Evolutionary conservation across 2,888 invertebrate genomes (phyloP).

Genomic region (Ypsolopha scabrella): DNA sequence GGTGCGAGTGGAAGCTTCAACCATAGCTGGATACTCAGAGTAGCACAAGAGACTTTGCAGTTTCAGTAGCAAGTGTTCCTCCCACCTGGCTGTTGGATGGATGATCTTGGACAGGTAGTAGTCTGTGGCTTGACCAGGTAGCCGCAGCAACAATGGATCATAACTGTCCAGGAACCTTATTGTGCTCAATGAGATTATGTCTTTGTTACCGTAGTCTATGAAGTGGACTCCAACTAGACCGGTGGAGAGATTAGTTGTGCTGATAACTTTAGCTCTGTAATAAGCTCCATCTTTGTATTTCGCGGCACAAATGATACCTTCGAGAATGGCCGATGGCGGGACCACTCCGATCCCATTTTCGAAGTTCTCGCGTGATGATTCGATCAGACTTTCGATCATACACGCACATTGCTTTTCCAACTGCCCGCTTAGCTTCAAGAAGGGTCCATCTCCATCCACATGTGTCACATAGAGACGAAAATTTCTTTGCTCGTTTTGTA

Average conservation of each 20-base stretch:
- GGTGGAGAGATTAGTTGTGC: constrained; percentile 47
- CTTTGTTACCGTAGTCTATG: constrained; percentile 76
- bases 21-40: constrained; percentile 41
- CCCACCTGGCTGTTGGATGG: constrained; percentile 66
- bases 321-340: constrained; percentile 55
- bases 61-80: constrained; percentile 46
- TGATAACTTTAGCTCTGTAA: constrained; percentile 73
- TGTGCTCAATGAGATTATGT: constrained; percentile 69
- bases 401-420: constrained; percentile 68
- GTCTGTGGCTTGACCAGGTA: constrained; percentile 71
- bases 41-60: constrained; percentile 53
- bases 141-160: constrained; percentile 52
- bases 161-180: constrained; percentile 70
- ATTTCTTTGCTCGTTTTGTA: constrained; percentile 39
- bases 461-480: constrained; percentile 72
- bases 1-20: constrained; percentile 45
- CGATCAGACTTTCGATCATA: constrained; percentile 66
- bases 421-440: constrained; percentile 81
- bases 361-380: constrained; percentile 42
- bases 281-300: constrained; percentile 76
- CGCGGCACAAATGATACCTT: constrained; percentile 73
- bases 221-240: constrained; percentile 75
- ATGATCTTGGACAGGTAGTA: constrained; percentile 72
- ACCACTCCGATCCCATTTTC: constrained; percentile 57
- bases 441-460: constrained; percentile 76